Conservation (phyloP, 2,888 invertebrate genomes). For the Nephrotoma flavescens region DNA sequence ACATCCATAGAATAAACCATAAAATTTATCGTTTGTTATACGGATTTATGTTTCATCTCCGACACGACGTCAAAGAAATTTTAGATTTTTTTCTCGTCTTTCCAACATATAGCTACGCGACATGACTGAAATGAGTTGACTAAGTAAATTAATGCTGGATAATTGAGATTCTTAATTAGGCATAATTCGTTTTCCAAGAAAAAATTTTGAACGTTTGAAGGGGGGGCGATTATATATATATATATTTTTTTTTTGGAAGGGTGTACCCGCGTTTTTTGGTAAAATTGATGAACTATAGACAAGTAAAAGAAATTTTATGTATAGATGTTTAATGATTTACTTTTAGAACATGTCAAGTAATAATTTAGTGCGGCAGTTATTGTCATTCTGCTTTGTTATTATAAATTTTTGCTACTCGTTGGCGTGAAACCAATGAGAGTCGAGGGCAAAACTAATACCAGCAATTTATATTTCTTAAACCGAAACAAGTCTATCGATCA, state of each 20-base stretch:
- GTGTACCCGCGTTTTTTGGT: not conserved
- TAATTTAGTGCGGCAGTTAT: not conserved
- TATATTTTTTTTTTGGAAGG: not conserved
- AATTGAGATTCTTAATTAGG: not conserved
- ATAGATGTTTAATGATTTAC: not conserved
- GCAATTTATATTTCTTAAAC: not conserved
- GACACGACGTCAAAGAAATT: not conserved
- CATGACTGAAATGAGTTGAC: not conserved
- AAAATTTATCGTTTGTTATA: not conserved
- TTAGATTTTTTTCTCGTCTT: not conserved
- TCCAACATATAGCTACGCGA: not conserved
- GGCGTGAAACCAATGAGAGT: not conserved
- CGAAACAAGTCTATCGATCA: not conserved
- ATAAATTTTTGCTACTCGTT: not conserved
- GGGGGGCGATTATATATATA: too few species aligned
- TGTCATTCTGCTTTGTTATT: not conserved
- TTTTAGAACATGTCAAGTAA: not conserved
- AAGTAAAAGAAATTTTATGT: not conserved
- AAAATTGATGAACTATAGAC: not conserved
- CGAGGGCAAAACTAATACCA: not conserved
- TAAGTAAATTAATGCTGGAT: not conserved
- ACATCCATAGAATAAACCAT: not conserved
- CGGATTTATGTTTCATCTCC: not conserved
- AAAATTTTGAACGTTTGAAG: not conserved
- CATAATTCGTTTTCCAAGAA: not conserved